Conservation (phyloP, 2,888 invertebrate species). For the Thysanoteuthis rhombus region DNA sequence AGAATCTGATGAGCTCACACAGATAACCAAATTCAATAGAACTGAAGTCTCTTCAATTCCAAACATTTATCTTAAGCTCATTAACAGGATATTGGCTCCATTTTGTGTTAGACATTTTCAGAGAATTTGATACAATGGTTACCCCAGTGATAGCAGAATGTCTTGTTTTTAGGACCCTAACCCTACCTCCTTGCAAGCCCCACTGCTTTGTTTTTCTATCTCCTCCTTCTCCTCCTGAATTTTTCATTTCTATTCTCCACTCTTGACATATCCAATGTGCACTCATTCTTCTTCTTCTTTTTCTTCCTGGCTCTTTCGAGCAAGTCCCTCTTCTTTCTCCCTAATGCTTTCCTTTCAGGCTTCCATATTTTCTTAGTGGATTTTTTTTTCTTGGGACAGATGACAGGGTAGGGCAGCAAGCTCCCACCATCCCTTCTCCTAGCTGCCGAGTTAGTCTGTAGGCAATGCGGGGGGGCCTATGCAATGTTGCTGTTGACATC, state of each 20-base stretch:
- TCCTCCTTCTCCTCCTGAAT: neutral
- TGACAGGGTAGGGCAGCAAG: neutral
- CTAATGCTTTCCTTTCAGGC: neutral
- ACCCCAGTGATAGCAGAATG: neutral
- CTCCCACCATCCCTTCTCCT: neutral
- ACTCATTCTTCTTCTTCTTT: neutral
- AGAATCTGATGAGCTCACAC: neutral
- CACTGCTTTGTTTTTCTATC: neutral
- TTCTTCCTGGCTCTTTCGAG: neutral
- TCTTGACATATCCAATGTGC: neutral
- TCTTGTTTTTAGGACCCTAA: neutral
- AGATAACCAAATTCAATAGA: neutral
- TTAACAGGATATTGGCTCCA: neutral
- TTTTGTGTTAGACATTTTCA: neutral
- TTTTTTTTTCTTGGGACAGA: neutral
- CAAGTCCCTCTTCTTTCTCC: neutral
- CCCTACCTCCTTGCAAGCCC: too few species aligned
- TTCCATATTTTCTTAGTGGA: neutral
- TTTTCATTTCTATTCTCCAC: neutral
- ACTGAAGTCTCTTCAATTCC: neutral
- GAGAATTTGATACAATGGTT: neutral
- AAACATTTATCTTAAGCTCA: too few species aligned
- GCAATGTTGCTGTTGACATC: neutral
- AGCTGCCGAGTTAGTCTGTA: neutral
- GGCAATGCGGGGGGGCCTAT: neutral